These are phyloP conservation scores for Coregonus ussuriensis DNA, from an alignment of 2,797 vertebrate genomes.

Conservation along the genomic window DNA sequence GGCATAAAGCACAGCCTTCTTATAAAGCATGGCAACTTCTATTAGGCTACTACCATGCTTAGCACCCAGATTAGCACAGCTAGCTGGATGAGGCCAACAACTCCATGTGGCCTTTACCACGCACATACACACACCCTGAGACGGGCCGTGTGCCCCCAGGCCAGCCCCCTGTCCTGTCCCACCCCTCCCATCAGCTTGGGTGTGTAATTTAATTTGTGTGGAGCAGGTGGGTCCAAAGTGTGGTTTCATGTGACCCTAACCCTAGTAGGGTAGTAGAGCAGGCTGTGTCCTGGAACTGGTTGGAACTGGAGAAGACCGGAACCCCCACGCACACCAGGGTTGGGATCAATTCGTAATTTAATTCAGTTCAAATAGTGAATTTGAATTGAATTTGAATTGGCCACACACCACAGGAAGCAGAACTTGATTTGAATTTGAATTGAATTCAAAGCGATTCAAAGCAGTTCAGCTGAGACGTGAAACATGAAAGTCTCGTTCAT, in stretches of 20 bases:
- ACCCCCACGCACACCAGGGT: neutral
- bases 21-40: neutral
- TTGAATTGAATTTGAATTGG: too few relatives aligned
- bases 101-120: neutral
- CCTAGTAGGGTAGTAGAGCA: neutral
- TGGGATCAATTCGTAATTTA: too few relatives aligned
- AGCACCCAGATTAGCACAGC: neutral
- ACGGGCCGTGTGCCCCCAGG: neutral
- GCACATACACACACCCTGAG: neutral
- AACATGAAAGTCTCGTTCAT: too few relatives aligned
- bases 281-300: neutral
- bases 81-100: neutral
- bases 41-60: neutral
- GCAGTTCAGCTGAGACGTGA: too few relatives aligned
- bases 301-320: constrained; percentile 1
- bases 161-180: neutral
- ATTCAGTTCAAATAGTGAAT: too few relatives aligned
- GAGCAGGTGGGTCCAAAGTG: constrained; percentile 28
- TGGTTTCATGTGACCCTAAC: constrained; percentile 2
- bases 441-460: too few relatives aligned
- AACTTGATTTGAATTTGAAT: too few relatives aligned
- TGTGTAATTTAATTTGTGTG: neutral
- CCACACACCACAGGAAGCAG: too few relatives aligned
- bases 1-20: neutral
- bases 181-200: neutral